phyloP scores from a whole-genome alignment of 1,140 invertebrate genomes.

The Batillaria attramentaria region DNA sequence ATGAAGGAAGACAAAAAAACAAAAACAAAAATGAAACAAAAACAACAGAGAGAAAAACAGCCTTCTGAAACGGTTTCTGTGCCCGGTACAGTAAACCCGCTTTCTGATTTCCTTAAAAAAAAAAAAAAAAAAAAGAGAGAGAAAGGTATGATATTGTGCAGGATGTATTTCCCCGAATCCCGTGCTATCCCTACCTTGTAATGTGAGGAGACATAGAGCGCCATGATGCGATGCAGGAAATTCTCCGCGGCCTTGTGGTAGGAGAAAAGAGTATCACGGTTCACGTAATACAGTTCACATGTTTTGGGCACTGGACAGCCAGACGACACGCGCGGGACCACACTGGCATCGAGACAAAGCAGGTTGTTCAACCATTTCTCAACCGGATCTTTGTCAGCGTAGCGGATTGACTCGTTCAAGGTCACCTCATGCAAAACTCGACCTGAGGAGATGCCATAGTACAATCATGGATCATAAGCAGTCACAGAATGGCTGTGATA shows the following conservation, averaged over 20 bases:
- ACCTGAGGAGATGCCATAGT: conserved; percentile 49
- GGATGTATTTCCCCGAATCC: too few species aligned
- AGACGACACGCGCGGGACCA: conserved; percentile 76
- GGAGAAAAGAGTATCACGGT: conserved; percentile 95
- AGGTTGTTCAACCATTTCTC: conserved; percentile 94
- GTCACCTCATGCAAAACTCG: conserved; percentile 71
- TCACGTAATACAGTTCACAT: conserved; percentile 88
- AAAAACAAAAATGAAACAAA: neutral
- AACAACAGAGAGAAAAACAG: neutral
- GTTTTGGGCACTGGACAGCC: conserved; percentile 89
- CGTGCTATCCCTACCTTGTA: conserved; percentile 83
- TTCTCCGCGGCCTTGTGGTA: conserved; percentile 96
- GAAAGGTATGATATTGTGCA: too few species aligned
- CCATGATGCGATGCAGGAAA: conserved; percentile 93
- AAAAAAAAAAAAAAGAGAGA: neutral
- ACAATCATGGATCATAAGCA: neutral
- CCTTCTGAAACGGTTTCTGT: neutral
- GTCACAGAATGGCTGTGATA: too few species aligned
- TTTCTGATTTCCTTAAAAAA: too few species aligned
- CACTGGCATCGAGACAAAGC: conserved; percentile 87
- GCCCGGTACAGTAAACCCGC: too few species aligned
- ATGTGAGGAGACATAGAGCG: conserved; percentile 97
- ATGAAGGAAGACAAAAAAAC: too few species aligned
- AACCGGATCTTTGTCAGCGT: conserved; percentile 88
- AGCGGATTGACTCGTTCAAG: conserved; percentile 96